These are phyloP conservation scores for Eira barbara DNA, from an alignment of 2,113 vertebrate genomes.

Conservation along the genomic window DNA sequence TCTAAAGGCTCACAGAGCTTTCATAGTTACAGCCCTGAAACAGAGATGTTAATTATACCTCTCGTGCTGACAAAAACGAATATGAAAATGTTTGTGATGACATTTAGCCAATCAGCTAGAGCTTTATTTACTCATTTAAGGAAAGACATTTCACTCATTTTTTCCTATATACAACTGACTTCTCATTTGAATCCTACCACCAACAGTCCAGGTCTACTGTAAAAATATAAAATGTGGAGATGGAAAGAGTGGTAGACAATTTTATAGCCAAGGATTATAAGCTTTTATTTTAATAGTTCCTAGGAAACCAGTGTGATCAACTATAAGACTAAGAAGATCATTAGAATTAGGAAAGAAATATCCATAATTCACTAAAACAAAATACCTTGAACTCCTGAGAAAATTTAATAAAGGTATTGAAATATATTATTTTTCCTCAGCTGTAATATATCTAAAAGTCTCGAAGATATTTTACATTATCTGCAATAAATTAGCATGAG, in stretches of 20 bases:
- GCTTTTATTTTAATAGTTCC: constrained; percentile 13
- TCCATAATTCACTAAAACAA: not conserved
- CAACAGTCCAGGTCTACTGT: not conserved
- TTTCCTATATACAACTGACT: not conserved
- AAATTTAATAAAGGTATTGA: not conserved
- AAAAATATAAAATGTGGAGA: not conserved
- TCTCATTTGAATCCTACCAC: not conserved
- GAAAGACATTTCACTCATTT: constrained; percentile 14
- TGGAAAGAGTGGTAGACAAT: not conserved
- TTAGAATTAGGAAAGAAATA: constrained; percentile 10
- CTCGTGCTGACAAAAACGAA: not conserved
- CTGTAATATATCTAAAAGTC: not conserved
- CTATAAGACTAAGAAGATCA: not conserved
- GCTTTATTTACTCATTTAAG: not conserved
- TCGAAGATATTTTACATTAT: constrained; percentile 17
- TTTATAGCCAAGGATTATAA: not conserved
- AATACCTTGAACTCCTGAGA: not conserved
- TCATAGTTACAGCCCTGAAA: not conserved
- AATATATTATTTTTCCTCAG: not conserved
- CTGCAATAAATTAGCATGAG: not conserved
- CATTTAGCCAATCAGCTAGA: not conserved
- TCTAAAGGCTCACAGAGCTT: not conserved
- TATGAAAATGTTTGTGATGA: not conserved
- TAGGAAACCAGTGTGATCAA: not conserved
- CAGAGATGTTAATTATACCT: not conserved